phyloP scores from a whole-genome alignment of 2,888 invertebrate genomes.

The Phortica magna region DNA sequence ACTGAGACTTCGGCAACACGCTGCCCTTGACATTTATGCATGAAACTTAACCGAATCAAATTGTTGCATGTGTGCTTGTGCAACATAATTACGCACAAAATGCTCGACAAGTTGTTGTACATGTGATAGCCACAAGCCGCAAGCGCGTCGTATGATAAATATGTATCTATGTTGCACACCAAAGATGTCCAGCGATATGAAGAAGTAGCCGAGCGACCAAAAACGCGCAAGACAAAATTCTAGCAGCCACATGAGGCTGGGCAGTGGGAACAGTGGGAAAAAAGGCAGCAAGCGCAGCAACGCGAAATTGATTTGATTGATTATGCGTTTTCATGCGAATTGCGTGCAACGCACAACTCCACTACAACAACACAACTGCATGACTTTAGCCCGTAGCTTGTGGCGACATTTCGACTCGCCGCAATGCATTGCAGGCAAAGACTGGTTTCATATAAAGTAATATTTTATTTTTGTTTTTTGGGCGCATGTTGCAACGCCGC shows the following conservation, averaged over 20 bases:
- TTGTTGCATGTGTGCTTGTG: background rate
- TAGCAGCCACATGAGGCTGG: no score
- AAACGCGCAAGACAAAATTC: no score
- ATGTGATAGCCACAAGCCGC: background rate
- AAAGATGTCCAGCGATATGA: background rate
- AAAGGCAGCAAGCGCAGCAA: background rate
- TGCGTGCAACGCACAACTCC: constrained; percentile 55
- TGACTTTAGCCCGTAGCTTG: constrained; percentile 53
- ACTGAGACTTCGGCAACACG: constrained; percentile 25
- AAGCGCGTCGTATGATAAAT: background rate
- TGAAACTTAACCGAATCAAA: constrained; percentile 9
- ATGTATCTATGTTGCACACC: background rate
- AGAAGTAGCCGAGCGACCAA: no score
- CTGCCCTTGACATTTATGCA: constrained; percentile 52
- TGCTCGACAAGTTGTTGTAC: constrained; percentile 13
- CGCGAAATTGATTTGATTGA: constrained; percentile 54
- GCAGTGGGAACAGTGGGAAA: background rate
- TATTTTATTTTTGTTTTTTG: background rate
- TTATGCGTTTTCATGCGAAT: constrained; percentile 70
- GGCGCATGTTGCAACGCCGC: background rate
- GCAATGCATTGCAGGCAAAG: no score
- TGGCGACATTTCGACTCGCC: constrained; percentile 57
- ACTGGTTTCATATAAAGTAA: background rate
- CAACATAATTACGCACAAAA: constrained; percentile 5
- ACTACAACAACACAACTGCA: constrained; percentile 50